phyloP scores from a whole-genome alignment of 1,140 invertebrate genomes.

The Drosophila azteca region DNA sequence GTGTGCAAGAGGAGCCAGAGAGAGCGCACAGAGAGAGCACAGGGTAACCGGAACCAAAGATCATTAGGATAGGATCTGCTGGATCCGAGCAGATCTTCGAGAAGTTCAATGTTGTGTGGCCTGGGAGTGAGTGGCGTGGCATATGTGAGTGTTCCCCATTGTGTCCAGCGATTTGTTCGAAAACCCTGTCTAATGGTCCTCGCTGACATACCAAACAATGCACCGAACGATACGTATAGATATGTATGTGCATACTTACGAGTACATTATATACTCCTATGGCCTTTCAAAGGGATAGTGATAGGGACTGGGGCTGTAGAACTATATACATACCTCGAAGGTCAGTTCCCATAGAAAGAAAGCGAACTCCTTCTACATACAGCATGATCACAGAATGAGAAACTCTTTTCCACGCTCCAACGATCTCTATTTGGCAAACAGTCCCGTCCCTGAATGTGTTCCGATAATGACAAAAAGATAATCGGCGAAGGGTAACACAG shows the following conservation, averaged over 20 bases:
- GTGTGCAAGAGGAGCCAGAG: conserved; percentile 27
- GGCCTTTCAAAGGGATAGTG: conserved; percentile 5
- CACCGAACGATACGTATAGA: neutral
- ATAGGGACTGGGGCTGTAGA: no score
- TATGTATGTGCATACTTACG: neutral
- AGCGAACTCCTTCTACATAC: no score
- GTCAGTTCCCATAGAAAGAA: conserved; percentile 8
- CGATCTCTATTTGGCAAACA: conserved; percentile 64
- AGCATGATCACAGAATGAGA: neutral
- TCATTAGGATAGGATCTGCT: conserved; percentile 39
- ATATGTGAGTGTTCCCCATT: conserved; percentile 41
- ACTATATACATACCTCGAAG: no score
- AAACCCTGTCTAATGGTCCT: conserved; percentile 61
- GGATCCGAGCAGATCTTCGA: no score
- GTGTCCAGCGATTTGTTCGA: conserved; percentile 33
- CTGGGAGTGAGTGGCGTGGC: conserved; percentile 21
- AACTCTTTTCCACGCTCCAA: conserved; percentile 64
- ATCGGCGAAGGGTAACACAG: conserved; percentile 43
- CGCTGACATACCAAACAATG: conserved; percentile 47
- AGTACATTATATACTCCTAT: no score
- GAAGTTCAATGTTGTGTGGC: neutral
- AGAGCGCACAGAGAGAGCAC: no score
- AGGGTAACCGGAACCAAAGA: conserved; percentile 63
- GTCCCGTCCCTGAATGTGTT: conserved; percentile 16
- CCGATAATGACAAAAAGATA: conserved; percentile 68